phyloP scores from a whole-genome alignment of 2,113 vertebrate species.

The Hippocampus guttulatus region DNA sequence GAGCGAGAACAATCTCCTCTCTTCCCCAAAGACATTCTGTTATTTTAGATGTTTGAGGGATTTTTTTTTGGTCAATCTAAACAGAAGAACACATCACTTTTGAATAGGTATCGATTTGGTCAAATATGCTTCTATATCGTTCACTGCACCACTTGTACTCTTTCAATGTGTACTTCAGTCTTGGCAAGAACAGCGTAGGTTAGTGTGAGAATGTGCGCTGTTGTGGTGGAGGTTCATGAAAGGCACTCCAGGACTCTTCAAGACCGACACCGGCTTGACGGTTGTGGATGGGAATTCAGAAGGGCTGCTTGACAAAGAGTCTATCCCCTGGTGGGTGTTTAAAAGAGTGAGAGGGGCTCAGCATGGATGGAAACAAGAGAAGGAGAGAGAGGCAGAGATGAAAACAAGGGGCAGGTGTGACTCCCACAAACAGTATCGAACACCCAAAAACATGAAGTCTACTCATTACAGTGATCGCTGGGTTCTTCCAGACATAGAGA shows the following conservation, averaged over 20 bases:
- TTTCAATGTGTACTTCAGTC: constrained; percentile 41
- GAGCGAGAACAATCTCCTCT: background rate
- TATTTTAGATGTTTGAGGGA: background rate
- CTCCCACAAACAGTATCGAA: constrained; percentile 34
- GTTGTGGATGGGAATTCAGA: constrained; percentile 63
- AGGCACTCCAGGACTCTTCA: constrained; percentile 63
- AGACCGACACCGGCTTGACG: constrained; percentile 51
- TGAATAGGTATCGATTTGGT: constrained; percentile 33
- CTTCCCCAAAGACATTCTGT: background rate
- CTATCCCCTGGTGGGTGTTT: constrained; percentile 54
- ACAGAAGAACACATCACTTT: background rate
- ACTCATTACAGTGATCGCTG: constrained; percentile 46
- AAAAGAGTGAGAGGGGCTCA: constrained; percentile 38
- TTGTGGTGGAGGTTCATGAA: constrained; percentile 39
- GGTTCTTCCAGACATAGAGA: constrained; percentile 28
- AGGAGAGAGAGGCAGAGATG: constrained; percentile 4
- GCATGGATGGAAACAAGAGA: constrained; percentile 20
- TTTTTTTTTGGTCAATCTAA: too few species aligned
- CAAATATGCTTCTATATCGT: constrained; percentile 36
- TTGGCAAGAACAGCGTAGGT: constrained; percentile 30
- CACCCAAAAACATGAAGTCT: constrained; percentile 29
- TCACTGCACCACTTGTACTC: constrained; percentile 43
- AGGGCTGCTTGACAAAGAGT: constrained; percentile 52
- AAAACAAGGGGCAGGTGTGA: constrained; percentile 54
- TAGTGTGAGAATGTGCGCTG: constrained; percentile 8